Evolutionary conservation across 1,140 invertebrate species (phyloP).

Genomic region (Condylostylus longicornis): DNA sequence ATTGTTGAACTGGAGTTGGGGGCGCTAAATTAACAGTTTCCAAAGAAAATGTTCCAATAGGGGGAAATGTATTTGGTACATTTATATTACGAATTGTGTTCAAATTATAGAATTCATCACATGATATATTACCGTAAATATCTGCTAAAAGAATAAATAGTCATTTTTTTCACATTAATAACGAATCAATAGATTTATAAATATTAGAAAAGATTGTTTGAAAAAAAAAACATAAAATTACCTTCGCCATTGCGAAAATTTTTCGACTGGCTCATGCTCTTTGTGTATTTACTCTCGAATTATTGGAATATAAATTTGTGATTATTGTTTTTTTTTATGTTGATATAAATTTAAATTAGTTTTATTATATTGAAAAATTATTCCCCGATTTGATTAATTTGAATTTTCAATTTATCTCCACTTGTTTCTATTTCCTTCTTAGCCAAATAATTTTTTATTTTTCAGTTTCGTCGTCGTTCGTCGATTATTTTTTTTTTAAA

Average conservation of each 20-base stretch:
- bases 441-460: too few relatives aligned
- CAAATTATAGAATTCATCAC: constrained; percentile 26
- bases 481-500: too few relatives aligned
- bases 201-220: neutral
- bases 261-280: constrained; percentile 30
- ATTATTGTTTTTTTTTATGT: neutral
- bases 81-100: constrained; percentile 29
- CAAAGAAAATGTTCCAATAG: constrained; percentile 29
- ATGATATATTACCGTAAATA: constrained; percentile 28
- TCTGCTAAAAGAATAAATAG: constrained; percentile 12
- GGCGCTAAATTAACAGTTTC: constrained; percentile 24
- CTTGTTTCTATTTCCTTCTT: neutral
- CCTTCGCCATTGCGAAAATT: constrained; percentile 28
- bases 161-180: neutral
- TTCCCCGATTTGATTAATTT: too few relatives aligned
- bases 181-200: neutral
- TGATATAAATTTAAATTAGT: neutral
- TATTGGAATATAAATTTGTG: neutral
- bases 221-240: constrained; percentile 5
- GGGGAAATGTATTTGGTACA: constrained; percentile 28
- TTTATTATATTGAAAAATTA: too few relatives aligned
- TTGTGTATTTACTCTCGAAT: constrained; percentile 4
- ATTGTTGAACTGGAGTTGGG: constrained; percentile 17
- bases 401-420: neutral
- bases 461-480: too few relatives aligned